Evolutionary conservation across 1,140 invertebrate genomes (phyloP), one percentile per base, ranked within the genome.

Genomic region (Apocrypta bakeri): DNA sequence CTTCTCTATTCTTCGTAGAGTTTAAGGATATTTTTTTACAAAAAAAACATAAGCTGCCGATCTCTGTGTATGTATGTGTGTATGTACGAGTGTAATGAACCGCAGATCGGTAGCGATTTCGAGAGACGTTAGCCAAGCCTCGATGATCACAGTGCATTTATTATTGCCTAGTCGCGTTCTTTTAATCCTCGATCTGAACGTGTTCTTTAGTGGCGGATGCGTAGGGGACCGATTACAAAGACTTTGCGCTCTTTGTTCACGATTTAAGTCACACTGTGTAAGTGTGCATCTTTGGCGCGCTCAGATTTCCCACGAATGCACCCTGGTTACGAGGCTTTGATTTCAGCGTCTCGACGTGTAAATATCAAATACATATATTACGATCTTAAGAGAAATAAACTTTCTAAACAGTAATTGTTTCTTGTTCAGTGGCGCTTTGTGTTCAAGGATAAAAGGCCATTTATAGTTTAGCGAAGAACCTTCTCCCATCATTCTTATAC

Each of bases 121-220:
- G n/a, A 11, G n/a, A 11, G 42, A 82, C 64, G 73, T 72, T 68
- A 68, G 76, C 40, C 31, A 40, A 84, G 84, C 81, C 83, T 82
- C 84, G 86, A 84, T 61, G 83, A 83, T 83, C 84, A 86, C 71
- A 84, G 84, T 85, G 82, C 86, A 85, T 85, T 85, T 33, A 56
- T 21, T 42, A 42, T 7, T 42, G 40, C 40, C 17, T 48, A 71
- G 0, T 69, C 27, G 40, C n/a, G n/a, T 0, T 56, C n/a, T 56
- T 56, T 75, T 63, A 11, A 21, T 27, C 17, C 61, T 4, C 68
- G 31, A 0, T 21, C 17, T n/a, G 66, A n/a, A 37, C n/a, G 33
- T 37, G 3, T 9, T 2, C 9, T 37, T 37, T 9, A 4, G 33
- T 37, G 21, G 71, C 37, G 72, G 72, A 3, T 48, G 24, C n/a